Conservation (phyloP, 2,888 invertebrate species). For the Rhogogaster chlorosoma region DNA sequence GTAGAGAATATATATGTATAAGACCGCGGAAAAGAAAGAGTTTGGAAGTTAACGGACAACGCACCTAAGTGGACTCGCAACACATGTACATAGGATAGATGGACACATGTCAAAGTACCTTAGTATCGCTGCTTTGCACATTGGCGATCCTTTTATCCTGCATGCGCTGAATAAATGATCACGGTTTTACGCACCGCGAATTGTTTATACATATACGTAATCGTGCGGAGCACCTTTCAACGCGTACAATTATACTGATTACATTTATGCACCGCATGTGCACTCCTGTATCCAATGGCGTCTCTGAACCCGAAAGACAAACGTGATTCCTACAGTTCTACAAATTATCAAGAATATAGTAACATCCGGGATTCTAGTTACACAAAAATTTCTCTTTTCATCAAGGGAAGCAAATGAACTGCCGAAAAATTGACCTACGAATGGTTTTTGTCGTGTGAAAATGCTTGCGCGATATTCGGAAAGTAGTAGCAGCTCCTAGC, state of each 20-base stretch:
- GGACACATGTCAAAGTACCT: constrained; percentile 44
- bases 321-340: not conserved
- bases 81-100: not conserved
- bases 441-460: not conserved
- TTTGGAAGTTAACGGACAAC: constrained; percentile 9
- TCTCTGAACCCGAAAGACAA: not conserved
- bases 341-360: not conserved
- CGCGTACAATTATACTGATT: constrained; percentile 38
- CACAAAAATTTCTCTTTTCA: not conserved
- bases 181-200: constrained; percentile 24
- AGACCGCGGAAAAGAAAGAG: not conserved
- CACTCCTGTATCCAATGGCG: not conserved
- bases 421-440: not conserved
- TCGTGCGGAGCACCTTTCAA: constrained; percentile 11
- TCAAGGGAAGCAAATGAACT: not conserved
- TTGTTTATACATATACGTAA: not conserved
- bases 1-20: too few species aligned
- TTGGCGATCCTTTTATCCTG: constrained; percentile 26
- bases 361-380: not conserved
- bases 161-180: constrained; percentile 24
- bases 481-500: not conserved
- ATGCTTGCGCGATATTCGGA: not conserved
- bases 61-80: not conserved
- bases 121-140: constrained; percentile 2
- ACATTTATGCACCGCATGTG: constrained; percentile 29